Evolutionary conservation across 2,797 vertebrate genomes (phyloP).

Genomic region (Helostoma temminkii): DNA sequence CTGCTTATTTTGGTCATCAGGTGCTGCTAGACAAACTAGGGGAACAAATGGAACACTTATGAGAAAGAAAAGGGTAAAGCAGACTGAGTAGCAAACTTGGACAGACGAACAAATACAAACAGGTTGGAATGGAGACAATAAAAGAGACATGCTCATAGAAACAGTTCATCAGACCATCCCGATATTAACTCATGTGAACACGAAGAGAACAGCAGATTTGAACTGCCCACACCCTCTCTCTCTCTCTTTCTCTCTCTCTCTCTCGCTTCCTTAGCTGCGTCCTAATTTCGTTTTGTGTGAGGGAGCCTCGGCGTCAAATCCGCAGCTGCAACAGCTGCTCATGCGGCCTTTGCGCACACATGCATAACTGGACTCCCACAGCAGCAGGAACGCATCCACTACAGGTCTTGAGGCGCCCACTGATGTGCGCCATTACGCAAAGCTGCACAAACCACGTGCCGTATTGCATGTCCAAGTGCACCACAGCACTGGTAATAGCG

Average conservation of each 20-base stretch:
- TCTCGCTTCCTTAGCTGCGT: conserved; percentile 18
- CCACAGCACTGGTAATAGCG: neutral
- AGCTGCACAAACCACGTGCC: conserved; percentile 43
- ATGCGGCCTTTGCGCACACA: conserved; percentile 1
- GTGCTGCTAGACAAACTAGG: neutral
- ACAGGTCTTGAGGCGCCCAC: conserved; percentile 44
- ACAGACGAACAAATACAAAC: neutral
- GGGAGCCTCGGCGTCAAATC: conserved; percentile 59
- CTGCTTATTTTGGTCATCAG: neutral
- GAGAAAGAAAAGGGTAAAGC: neutral
- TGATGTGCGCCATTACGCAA: conserved; percentile 64
- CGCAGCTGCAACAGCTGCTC: conserved; percentile 73
- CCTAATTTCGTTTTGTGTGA: conserved; percentile 49
- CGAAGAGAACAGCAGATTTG: conserved; percentile 20
- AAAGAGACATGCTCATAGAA: conserved; percentile 14
- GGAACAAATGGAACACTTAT: neutral
- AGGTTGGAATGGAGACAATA: conserved; percentile 25
- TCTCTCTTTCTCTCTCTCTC: conserved; percentile 17
- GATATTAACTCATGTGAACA: conserved; percentile 31
- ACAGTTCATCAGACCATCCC: conserved; percentile 23
- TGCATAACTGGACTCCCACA: conserved; percentile 22
- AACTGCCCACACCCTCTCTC: conserved; percentile 3
- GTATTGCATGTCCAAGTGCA: neutral
- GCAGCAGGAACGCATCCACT: conserved; percentile 38
- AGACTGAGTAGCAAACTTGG: neutral